A percentile compares a stretch with the other conserved stretches of the same genome.
Evolutionary conservation across 2,797 vertebrate genomes (phyloP).

Genomic region (Ciconia nigra): DNA sequence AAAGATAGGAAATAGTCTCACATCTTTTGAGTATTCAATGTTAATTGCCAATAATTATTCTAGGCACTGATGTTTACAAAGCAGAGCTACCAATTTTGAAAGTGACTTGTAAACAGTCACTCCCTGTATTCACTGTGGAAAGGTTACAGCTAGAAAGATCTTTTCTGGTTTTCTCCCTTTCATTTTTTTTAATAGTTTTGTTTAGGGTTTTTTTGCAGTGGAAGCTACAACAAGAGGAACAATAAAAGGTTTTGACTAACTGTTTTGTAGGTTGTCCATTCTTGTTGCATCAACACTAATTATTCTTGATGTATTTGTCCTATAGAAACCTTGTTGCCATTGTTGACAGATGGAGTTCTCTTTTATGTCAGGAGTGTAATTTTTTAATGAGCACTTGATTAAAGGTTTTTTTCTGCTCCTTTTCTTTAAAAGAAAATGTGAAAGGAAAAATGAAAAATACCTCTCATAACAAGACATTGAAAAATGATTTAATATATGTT

Average conservation of each 20-base stretch:
- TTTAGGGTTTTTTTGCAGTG: background rate
- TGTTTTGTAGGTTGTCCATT: constrained; percentile 34
- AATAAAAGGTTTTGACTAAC: constrained; percentile 27
- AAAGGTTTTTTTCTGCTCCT: constrained; percentile 9
- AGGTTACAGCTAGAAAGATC: background rate
- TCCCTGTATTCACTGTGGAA: background rate
- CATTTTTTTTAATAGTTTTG: background rate
- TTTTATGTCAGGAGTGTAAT: constrained; percentile 24
- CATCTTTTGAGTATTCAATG: background rate
- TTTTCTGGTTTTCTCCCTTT: background rate
- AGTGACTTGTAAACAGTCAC: background rate
- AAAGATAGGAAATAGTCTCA: background rate
- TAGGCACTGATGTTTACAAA: background rate
- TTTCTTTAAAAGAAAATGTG: constrained; percentile 14
- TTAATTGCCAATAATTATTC: constrained; percentile 12
- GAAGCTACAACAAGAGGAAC: background rate
- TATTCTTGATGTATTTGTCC: constrained; percentile 46
- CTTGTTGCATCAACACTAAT: constrained; percentile 42
- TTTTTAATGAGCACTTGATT: constrained; percentile 46
- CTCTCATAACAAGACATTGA: background rate
- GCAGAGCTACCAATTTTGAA: background rate
- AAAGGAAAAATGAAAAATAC: background rate
- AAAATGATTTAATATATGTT: background rate
- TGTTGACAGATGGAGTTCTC: constrained; percentile 40
- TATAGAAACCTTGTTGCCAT: constrained; percentile 19